Evolutionary conservation across 2,888 invertebrate genomes (phyloP).

Genomic region (Neocrepidodera transversa): DNA sequence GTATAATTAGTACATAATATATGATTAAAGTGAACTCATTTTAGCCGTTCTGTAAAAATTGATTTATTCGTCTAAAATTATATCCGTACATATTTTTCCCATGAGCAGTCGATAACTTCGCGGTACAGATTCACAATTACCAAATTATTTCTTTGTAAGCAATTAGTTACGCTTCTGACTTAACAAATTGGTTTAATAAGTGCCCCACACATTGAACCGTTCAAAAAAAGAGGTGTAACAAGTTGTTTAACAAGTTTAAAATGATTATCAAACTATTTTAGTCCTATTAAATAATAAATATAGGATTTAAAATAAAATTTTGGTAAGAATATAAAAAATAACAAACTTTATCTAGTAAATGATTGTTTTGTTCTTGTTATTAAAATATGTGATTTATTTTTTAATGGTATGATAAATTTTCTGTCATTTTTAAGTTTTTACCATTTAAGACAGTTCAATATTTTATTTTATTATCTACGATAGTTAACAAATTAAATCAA

Average conservation of each 20-base stretch:
- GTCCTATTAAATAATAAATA: no score
- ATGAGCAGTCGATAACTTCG: background rate
- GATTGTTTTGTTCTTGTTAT: no score
- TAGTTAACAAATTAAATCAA: no score
- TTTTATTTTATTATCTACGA: no score
- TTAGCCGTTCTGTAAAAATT: constrained; percentile 6
- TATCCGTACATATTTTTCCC: background rate
- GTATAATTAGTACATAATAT: background rate
- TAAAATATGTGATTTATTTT: no score
- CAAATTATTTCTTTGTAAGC: constrained; percentile 10
- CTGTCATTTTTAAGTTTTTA: no score
- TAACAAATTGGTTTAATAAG: constrained; percentile 10
- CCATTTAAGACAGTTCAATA: no score
- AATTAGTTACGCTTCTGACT: constrained; percentile 3
- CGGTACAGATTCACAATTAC: background rate
- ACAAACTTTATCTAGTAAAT: no score
- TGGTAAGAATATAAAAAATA: no score
- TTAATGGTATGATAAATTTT: no score
- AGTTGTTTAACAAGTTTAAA: constrained; percentile 3
- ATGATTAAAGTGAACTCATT: background rate
- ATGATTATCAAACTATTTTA: background rate
- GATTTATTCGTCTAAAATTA: constrained; percentile 6
- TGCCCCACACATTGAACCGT: constrained; percentile 2
- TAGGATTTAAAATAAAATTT: no score
- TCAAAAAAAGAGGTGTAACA: constrained; percentile 1